Evolutionary conservation across 35 echinoderm and acorn worm genomes (phyloP), one percentile per base, ranked within the genome.

Genomic region (Patiria miniata): DNA sequence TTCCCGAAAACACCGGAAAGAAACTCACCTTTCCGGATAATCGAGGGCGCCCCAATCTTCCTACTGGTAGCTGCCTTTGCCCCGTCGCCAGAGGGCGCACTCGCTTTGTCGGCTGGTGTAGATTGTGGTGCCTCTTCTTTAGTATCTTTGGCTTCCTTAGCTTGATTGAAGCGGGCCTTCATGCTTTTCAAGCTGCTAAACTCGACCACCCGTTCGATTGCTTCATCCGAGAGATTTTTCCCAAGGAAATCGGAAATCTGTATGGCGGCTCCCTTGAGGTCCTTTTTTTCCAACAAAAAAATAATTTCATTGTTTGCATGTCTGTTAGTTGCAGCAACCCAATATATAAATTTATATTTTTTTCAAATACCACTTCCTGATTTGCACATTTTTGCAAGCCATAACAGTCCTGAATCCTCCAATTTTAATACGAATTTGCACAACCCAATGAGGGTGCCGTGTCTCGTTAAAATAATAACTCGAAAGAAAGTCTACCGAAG

Each of bases 211-310:
- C 81, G 58, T 17, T 85, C 81, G 36, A 93, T 29, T 18, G 39
- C 69, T 61, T 85, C 86, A n/a, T 89, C 77, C 30, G 82, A 81
- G 7, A 93, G 86, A 85, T 81, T 81, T 39, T 53, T 81, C 77
- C 81, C 91, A 21, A 93, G 55, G 29, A 93, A 89, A 60, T 89
- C 79, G 5, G 91, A 54, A 15, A 93, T 89, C 29, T 81, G 77
- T 6, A 89, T 42, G 7, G 89, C 82, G 29, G 86, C 53, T 8
- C 79, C 73, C 40, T 73, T 38, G n/a, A 77, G 40, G 50, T 89
- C 82, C 91, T 93, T 47, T 47, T 6, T 47, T 12, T 6, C 12
- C 42, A 47, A 47, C 4, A 47, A 47, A 4, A 4, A 47, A 47
- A 12, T 47, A n/a, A n/a, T n/a, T n/a, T n/a, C n/a, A n/a, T n/a